These are phyloP conservation scores for human DNA, from an alignment of 2,113 vertebrate species.

Conservation along the genomic window DNA sequence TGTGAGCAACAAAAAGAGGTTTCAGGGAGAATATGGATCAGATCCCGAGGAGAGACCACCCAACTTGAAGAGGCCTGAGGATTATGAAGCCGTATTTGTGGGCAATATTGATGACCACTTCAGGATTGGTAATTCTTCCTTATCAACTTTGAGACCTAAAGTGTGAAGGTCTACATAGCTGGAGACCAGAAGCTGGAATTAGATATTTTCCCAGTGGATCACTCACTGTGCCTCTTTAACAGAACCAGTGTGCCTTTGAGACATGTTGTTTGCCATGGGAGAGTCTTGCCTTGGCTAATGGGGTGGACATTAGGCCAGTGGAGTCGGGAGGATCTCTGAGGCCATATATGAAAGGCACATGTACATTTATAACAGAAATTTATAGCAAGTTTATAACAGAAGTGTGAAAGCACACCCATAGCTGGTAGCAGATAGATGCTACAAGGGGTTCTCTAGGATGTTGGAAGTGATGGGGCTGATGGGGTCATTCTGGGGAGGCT, in stretches of 20 bases:
- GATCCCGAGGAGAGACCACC: constrained; percentile 87
- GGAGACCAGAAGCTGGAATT: background rate
- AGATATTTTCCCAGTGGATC: background rate
- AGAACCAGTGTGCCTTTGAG: background rate
- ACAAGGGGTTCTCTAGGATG: background rate
- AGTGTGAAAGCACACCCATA: background rate
- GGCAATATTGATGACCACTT: constrained; percentile 99
- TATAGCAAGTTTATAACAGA: background rate
- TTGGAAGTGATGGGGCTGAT: background rate
- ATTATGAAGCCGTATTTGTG: constrained; percentile 93
- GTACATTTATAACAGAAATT: background rate
- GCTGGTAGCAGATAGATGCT: background rate
- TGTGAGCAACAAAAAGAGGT: constrained; percentile 96
- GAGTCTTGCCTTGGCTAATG: background rate
- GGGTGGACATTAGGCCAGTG: background rate
- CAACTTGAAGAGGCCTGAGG: constrained; percentile 93
- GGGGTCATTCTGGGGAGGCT: background rate
- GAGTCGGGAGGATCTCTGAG: background rate
- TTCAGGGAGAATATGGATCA: constrained; percentile 94
- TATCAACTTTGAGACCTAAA: background rate
- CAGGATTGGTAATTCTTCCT: constrained; percentile 90
- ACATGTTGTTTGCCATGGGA: background rate
- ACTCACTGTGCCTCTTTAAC: background rate
- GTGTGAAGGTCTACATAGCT: background rate
- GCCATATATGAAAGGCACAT: too few species aligned